These are phyloP conservation scores for Cyrtonyx montezumae DNA, from an alignment of 2,113 vertebrate genomes.

Conservation along the genomic window DNA sequence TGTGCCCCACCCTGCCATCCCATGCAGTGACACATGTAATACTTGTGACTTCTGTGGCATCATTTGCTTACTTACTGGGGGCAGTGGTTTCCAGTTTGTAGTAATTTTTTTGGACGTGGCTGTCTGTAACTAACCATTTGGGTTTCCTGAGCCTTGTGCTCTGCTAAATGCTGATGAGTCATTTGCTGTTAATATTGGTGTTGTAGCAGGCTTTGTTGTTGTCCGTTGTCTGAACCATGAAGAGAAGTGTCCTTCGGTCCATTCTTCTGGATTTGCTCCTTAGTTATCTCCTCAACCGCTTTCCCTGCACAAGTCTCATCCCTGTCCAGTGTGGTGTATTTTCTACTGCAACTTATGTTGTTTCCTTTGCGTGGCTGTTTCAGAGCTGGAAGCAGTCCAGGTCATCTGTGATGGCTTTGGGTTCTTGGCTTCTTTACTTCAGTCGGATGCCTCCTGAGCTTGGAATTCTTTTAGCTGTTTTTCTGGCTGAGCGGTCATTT, in stretches of 20 bases:
- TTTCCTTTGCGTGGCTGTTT: not conserved
- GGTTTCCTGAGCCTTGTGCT: not conserved
- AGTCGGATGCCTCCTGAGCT: not conserved
- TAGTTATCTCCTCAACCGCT: not conserved
- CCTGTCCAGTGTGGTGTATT: not conserved
- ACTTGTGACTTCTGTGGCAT: not conserved
- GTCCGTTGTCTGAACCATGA: not conserved
- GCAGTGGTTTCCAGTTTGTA: not conserved
- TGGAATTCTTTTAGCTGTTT: not conserved
- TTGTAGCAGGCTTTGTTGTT: not conserved
- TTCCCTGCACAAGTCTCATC: accelerated
- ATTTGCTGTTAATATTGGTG: not conserved
- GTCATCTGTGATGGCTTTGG: not conserved
- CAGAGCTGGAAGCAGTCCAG: not conserved
- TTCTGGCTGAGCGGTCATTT: not conserved
- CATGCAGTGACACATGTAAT: accelerated
- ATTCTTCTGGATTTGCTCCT: not conserved
- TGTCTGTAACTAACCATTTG: not conserved
- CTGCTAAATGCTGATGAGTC: not conserved
- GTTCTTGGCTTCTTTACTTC: not conserved
- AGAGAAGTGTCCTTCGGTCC: no score
- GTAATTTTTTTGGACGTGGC: not conserved
- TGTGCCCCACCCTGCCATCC: not conserved
- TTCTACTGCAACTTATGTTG: not conserved
- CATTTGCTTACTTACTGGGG: not conserved